Evolutionary conservation across 1,140 invertebrate genomes (phyloP).

Genomic region (Diabrotica undecimpunctata): DNA sequence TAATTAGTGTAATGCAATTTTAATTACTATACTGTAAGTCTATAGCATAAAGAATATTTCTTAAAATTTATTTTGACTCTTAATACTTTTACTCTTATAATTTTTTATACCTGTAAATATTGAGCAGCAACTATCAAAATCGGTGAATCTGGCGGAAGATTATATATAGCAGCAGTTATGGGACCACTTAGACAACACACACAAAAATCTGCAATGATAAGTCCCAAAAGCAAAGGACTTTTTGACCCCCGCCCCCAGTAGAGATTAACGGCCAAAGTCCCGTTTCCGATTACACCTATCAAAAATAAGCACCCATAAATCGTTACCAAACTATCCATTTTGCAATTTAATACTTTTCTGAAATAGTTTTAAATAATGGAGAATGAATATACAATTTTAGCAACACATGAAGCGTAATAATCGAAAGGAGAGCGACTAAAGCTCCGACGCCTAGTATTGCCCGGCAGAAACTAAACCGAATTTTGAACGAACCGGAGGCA

Average conservation of each 20-base stretch:
- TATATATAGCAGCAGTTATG: background rate
- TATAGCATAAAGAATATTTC: too few species aligned
- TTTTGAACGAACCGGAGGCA: slow-evolving; percentile 9
- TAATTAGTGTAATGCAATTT: too few species aligned
- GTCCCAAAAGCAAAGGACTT: slow-evolving; percentile 14
- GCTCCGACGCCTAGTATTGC: slow-evolving; percentile 5
- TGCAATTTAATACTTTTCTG: background rate
- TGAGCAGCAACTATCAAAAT: background rate
- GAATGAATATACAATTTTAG: background rate
- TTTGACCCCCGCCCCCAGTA: slow-evolving; percentile 17
- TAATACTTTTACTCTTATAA: too few species aligned
- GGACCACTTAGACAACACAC: slow-evolving; percentile 10
- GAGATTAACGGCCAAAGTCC: slow-evolving; percentile 11
- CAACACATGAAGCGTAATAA: background rate
- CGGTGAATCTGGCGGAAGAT: background rate
- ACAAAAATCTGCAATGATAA: slow-evolving; percentile 15
- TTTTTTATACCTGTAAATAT: background rate
- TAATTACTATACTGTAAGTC: too few species aligned
- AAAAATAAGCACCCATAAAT: slow-evolving; percentile 17
- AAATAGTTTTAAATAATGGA: background rate
- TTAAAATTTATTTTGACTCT: too few species aligned
- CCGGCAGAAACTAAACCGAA: slow-evolving; percentile 11
- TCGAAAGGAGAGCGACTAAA: background rate
- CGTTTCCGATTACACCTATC: slow-evolving; percentile 14
- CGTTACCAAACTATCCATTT: slow-evolving; percentile 14